These are phyloP conservation scores for Polyommatus iphigenia DNA, from an alignment of 2,888 invertebrate species.

Conservation along the genomic window DNA sequence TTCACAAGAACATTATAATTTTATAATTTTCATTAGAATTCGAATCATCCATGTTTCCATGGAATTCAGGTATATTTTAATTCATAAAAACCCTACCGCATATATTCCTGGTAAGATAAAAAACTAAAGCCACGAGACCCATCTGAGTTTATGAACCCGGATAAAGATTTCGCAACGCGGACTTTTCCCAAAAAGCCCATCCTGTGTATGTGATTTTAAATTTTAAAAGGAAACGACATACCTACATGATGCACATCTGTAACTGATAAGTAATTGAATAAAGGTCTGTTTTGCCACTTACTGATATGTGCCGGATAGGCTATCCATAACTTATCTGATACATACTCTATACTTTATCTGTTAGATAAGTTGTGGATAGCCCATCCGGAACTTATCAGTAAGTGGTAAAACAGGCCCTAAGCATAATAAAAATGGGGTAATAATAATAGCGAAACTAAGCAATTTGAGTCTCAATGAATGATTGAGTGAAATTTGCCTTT, in stretches of 20 bases:
- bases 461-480: too few species aligned
- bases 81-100: background rate
- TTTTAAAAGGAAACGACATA: background rate
- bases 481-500: too few species aligned
- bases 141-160: constrained; percentile 19
- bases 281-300: too few species aligned
- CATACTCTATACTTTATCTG: too few species aligned
- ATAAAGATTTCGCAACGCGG: background rate
- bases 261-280: too few species aligned
- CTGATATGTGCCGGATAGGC: too few species aligned
- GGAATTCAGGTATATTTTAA: background rate
- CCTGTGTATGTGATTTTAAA: background rate
- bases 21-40: background rate
- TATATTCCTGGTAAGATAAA: background rate
- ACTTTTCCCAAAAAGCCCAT: constrained; percentile 8
- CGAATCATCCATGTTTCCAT: background rate
- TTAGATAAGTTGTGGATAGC: too few species aligned
- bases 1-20: background rate
- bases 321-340: too few species aligned
- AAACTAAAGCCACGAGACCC: background rate
- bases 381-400: too few species aligned
- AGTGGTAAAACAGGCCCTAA: too few species aligned
- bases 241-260: background rate
- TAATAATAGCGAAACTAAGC: too few species aligned
- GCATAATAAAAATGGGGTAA: too few species aligned